A percentile compares a stretch with the other conserved stretches of the same genome.
Evolutionary conservation across 2,888 invertebrate genomes (phyloP).

Genomic region (Abscondita cerata): DNA sequence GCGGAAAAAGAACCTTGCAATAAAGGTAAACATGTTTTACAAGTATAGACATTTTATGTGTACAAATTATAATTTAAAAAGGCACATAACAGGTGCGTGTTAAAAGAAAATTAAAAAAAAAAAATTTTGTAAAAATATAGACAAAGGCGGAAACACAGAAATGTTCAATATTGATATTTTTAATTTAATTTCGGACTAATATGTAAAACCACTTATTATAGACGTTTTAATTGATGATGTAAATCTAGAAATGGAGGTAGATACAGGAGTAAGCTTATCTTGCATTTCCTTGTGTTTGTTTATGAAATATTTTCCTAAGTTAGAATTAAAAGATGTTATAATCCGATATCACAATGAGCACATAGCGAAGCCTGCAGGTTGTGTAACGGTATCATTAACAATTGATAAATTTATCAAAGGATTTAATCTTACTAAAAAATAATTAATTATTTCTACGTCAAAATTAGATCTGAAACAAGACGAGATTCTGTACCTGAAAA

Average conservation of each 20-base stretch:
- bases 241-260: slow-evolving; percentile 15
- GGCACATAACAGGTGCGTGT: slow-evolving; percentile 21
- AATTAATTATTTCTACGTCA: too few species aligned
- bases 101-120: background rate
- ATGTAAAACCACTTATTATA: slow-evolving; percentile 15
- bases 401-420: slow-evolving; percentile 10
- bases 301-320: slow-evolving; percentile 16
- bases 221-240: slow-evolving; percentile 13
- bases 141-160: background rate
- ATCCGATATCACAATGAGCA: slow-evolving; percentile 13
- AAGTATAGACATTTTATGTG: slow-evolving; percentile 28
- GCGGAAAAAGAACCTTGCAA: slow-evolving; percentile 4
- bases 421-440: too few species aligned
- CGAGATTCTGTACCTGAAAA: too few species aligned
- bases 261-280: slow-evolving; percentile 22
- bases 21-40: slow-evolving; percentile 19
- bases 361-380: slow-evolving; percentile 12
- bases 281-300: slow-evolving; percentile 10
- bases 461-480: too few species aligned
- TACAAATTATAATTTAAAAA: slow-evolving; percentile 24
- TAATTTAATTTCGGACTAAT: background rate
- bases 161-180: slow-evolving; percentile 16
- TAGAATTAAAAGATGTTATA: background rate
- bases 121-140: background rate
- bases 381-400: slow-evolving; percentile 5